phyloP scores from a whole-genome alignment of 2,797 vertebrate species.

The Bryconaethiops microstoma region DNA sequence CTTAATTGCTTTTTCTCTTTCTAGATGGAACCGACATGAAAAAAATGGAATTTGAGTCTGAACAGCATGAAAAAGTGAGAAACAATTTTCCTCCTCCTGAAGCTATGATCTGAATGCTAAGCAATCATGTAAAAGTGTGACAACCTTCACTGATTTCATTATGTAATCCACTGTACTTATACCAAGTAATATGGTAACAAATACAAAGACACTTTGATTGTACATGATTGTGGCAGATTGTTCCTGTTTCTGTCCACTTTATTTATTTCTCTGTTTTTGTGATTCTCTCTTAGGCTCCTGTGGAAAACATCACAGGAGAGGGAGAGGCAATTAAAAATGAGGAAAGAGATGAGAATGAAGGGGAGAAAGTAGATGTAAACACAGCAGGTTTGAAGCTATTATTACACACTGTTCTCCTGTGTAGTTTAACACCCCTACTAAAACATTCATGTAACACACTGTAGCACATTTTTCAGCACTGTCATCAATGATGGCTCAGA shows the following conservation, averaged over 20 bases:
- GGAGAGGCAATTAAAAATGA: constrained; percentile 73
- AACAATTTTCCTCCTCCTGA: neutral
- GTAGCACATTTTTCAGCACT: neutral
- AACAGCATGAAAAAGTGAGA: constrained; percentile 67
- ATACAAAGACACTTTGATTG: neutral
- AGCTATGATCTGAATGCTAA: neutral
- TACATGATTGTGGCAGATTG: neutral
- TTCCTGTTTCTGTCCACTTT: no score
- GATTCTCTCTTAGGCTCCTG: constrained; percentile 19
- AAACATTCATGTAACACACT: no score
- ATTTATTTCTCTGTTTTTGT: neutral
- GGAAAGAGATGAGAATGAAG: constrained; percentile 75
- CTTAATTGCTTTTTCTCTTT: neutral
- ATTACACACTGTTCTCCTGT: neutral
- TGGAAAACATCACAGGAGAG: constrained; percentile 53
- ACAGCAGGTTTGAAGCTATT: constrained; percentile 50
- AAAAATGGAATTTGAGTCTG: constrained; percentile 58
- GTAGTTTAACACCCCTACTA: no score
- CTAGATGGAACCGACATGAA: constrained; percentile 45
- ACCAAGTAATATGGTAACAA: neutral
- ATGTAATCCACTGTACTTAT: neutral
- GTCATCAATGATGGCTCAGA: neutral
- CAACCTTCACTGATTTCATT: neutral
- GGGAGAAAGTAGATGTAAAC: constrained; percentile 56
- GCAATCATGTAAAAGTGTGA: neutral